Conservation (phyloP, 1,140 invertebrate genomes). For the Idris sp. region DNA sequence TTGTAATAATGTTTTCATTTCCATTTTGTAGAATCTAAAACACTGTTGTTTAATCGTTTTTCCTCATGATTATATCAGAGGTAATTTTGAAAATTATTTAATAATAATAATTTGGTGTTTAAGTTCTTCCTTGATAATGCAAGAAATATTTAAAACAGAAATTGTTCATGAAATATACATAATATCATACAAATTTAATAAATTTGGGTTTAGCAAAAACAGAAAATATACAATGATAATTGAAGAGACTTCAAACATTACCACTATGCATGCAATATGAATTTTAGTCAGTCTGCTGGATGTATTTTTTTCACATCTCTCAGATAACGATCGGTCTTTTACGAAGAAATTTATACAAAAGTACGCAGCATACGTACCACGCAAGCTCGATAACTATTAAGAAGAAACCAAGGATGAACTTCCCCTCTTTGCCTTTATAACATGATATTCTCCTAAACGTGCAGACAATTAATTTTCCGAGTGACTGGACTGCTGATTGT, state of each 20-base stretch:
- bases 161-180: too few species aligned
- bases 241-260: constrained; percentile 13
- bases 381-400: constrained; percentile 23
- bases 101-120: too few species aligned
- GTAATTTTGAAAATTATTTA: too few species aligned
- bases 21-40: too few species aligned
- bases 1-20: background rate
- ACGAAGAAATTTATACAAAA: constrained; percentile 25
- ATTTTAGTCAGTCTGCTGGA: too few species aligned
- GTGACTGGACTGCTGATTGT: constrained; percentile 28
- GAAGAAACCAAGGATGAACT: constrained; percentile 6
- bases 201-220: constrained; percentile 10
- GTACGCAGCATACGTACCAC: constrained; percentile 2
- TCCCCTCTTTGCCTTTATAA: constrained; percentile 10
- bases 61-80: too few species aligned
- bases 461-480: constrained; percentile 38
- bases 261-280: constrained; percentile 21
- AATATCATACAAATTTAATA: constrained; percentile 9
- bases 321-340: constrained; percentile 23
- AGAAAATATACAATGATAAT: constrained; percentile 18
- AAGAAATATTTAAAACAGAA: too few species aligned
- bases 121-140: too few species aligned
- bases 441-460: constrained; percentile 24
- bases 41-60: too few species aligned
- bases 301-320: constrained; percentile 16